Evolutionary conservation across 2,113 vertebrate genomes (phyloP).

Genomic region (Sorex araneus): DNA sequence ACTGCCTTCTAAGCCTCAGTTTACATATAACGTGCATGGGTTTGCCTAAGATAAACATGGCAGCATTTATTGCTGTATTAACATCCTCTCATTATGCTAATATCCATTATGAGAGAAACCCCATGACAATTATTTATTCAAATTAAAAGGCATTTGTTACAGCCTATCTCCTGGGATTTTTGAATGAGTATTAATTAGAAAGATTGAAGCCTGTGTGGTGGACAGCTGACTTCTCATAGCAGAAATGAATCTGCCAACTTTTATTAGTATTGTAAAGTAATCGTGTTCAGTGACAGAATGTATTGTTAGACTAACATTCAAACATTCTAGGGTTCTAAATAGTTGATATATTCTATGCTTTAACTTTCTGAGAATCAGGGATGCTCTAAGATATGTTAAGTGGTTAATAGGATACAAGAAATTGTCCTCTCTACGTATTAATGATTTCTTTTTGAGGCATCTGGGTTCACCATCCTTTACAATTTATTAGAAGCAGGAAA

Average conservation of each 20-base stretch:
- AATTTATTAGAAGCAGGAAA: constrained; percentile 33
- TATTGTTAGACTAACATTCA: constrained; percentile 57
- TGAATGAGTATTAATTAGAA: constrained; percentile 58
- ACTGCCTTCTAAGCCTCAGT: too few species aligned
- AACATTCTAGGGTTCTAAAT: constrained; percentile 56
- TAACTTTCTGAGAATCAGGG: constrained; percentile 28
- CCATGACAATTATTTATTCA: constrained; percentile 40
- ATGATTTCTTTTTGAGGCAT: constrained; percentile 25
- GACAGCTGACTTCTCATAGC: constrained; percentile 57
- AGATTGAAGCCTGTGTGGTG: constrained; percentile 19
- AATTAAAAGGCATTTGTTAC: constrained; percentile 41
- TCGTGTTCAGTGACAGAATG: constrained; percentile 64
- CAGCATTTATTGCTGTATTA: background rate
- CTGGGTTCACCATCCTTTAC: constrained; percentile 48
- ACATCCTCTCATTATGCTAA: background rate
- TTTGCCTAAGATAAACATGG: background rate
- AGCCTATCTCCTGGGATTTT: constrained; percentile 5
- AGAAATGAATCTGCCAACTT: constrained; percentile 74
- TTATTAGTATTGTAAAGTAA: constrained; percentile 59
- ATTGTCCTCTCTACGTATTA: constrained; percentile 33
- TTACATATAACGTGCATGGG: background rate
- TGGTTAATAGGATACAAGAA: constrained; percentile 35
- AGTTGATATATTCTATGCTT: background rate
- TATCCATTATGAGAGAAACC: background rate
- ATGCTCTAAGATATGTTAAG: constrained; percentile 28